Conservation (phyloP, 64 coral and sea anemone species). For the Stichodactyla mertensii region DNA sequence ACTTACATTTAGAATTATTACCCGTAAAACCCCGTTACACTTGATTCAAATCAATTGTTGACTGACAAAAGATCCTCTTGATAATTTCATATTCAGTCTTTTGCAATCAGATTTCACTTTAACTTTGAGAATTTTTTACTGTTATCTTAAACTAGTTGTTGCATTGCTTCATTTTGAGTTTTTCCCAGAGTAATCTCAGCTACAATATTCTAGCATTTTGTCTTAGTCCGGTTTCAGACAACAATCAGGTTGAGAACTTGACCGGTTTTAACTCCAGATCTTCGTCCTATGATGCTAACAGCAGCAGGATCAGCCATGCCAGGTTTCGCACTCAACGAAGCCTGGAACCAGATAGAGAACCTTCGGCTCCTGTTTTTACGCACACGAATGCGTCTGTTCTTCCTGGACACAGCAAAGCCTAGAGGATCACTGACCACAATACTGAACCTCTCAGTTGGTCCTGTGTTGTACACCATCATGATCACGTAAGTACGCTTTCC, state of each 20-base stretch:
- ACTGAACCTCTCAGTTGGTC: slow-evolving; percentile 17
- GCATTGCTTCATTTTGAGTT: no score
- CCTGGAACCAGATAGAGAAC: slow-evolving; percentile 35
- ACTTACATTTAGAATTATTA: no score
- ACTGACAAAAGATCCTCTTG: no score
- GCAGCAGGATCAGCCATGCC: slow-evolving; percentile 26
- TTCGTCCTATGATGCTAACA: slow-evolving; percentile 22
- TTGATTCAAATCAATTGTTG: no score
- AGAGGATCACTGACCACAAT: slow-evolving; percentile 26
- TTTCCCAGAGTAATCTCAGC: no score
- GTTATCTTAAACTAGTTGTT: no score
- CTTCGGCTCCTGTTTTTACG: background rate
- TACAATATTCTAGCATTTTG: no score
- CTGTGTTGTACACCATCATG: slow-evolving; percentile 37
- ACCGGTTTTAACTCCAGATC: slow-evolving; percentile 15
- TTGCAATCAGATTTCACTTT: no score
- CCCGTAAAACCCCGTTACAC: no score
- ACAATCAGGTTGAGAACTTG: slow-evolving; percentile 41
- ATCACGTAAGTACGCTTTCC: slow-evolving; percentile 19
- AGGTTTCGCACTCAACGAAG: slow-evolving; percentile 3
- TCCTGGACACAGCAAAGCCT: background rate
- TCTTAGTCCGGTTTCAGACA: slow-evolving; percentile 2
- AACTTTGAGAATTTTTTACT: no score
- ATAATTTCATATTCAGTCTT: no score
- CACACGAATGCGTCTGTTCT: background rate